Evolutionary conservation across 2,888 invertebrate genomes (phyloP).

Genomic region (Nemotelus pantherinus): DNA sequence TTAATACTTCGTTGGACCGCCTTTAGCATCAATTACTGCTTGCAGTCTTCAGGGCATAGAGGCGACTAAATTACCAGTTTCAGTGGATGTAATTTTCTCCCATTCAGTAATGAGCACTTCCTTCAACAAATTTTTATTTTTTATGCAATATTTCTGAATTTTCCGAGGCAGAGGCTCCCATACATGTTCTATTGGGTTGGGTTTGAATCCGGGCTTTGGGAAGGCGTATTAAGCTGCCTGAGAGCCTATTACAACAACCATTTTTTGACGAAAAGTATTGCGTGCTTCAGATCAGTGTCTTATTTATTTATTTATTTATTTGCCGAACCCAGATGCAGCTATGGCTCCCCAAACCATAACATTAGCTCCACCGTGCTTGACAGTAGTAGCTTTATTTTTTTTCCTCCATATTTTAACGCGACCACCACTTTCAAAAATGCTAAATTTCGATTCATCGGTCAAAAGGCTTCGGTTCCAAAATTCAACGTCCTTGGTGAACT

Average conservation of each 20-base stretch:
- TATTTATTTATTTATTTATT: no score
- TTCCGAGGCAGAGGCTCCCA: background rate
- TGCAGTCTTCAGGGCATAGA: background rate
- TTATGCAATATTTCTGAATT: background rate
- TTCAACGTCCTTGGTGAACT: background rate
- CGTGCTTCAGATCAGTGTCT: no score
- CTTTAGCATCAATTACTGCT: background rate
- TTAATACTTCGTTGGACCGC: no score
- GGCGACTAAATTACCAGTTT: slow-evolving; percentile 3
- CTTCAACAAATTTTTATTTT: background rate
- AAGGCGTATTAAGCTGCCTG: no score
- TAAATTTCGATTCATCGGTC: background rate
- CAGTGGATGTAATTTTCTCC: background rate
- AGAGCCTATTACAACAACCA: no score
- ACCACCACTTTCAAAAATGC: background rate
- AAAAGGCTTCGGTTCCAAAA: background rate
- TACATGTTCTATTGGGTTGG: no score
- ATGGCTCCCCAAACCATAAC: no score
- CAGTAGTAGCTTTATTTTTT: background rate
- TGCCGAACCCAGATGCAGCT: no score
- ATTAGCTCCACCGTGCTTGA: no score
- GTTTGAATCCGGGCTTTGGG: no score
- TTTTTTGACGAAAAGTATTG: no score
- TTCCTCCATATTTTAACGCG: no score
- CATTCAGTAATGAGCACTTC: background rate